Evolutionary conservation across 1,140 invertebrate species (phyloP), one percentile per base, ranked within the genome.

Genomic region (Bombus pyrosoma): DNA sequence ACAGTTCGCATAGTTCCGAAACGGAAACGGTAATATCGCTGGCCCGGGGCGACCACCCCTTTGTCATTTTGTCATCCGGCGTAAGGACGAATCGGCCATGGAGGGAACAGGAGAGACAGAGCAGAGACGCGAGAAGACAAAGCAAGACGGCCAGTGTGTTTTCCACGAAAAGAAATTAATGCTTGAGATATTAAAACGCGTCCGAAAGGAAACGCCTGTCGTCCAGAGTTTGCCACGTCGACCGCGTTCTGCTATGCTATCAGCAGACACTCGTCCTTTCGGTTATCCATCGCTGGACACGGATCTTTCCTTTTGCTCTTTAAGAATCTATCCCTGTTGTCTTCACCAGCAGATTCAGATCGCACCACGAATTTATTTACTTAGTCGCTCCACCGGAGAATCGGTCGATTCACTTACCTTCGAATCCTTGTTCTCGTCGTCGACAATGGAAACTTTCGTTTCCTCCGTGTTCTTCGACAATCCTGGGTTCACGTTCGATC

Each of bases 1-100:
- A 94, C 91, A 91, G 91, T 89, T 91, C 91, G 92, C 93, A 94
- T 94, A 94, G 92, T 94, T 95, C 91, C 92, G 86, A 92, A 93
- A 93, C 92, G 93, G 92, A 94, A 94, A 94, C 91, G 93, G 94
- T 94, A 94, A 94, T 95, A 95, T 94, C 93, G 92, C 92, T 92
- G 91, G 92, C 93, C 93, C 73, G 91, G 88, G 90, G 93, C 94
- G 90, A 94, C 92, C 92, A 93, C 91, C 92, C 93, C 91, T 94
- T 94, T 95, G 93, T 95, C 93, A 95, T 94, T 94, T 94, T 94
- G 93, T 95, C 94, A 94, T 93, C 89, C 82, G 87, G 87, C 89
- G 86, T 90, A 91, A 90, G 83, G 87, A 90, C 86, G 81, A 86
- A 86, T 69, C 81, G 79, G 75, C 74, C 71, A n/a, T 71, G 81